Base-by-base conservation (phyloP, 2,888 invertebrate genomes). In the Idaea straminata region DNA sequence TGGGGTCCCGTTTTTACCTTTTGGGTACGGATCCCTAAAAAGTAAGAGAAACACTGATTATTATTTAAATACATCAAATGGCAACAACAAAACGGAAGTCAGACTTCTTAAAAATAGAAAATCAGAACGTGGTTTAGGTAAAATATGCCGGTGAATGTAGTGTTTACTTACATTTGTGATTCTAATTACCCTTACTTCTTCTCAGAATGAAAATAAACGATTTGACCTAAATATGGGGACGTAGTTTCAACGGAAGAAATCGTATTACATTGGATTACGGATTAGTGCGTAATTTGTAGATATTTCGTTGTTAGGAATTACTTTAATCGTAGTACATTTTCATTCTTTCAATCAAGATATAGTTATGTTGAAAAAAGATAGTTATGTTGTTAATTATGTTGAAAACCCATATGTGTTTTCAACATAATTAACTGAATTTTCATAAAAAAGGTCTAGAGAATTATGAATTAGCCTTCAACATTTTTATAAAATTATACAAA, bases 171-270 rank as follows among this genome's bases (percentile, higher is more conserved):
- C 47, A 47, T 47, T 47, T 47, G 47, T 47, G 10, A 6, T 47
- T 47, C 25, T 25, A 36, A 10, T 5, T 36, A 47, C 2, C 7
- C 47, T 47, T 10, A 47, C 13, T 47, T 47, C 47, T 47, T 10
- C 10, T 47, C 60, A 70, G 67, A 62, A 67, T 63, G 36, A 61
- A 66, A 69, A 71, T 69, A 69, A 67, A 65, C 3, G 58, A 63
- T 63, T 47, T 68, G 69, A 64, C 71, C 72, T 64, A 64, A 62
- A 68, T 68, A 65, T 62, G 61, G 67, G 0, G 15, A 15, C 60
- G 60, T 59, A 60, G 57, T 61, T 47, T 58, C 16, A 60, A 5
- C 36, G 47, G 15, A 35, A 10, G 38, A 59, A 57, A 61, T 70
- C 64, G 38, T 61, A 70, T 66, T 68, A 63, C 64, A 4, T 16